These are phyloP conservation scores for Eretmocerus hayati DNA, from an alignment of 2,888 invertebrate species.

Conservation along the genomic window DNA sequence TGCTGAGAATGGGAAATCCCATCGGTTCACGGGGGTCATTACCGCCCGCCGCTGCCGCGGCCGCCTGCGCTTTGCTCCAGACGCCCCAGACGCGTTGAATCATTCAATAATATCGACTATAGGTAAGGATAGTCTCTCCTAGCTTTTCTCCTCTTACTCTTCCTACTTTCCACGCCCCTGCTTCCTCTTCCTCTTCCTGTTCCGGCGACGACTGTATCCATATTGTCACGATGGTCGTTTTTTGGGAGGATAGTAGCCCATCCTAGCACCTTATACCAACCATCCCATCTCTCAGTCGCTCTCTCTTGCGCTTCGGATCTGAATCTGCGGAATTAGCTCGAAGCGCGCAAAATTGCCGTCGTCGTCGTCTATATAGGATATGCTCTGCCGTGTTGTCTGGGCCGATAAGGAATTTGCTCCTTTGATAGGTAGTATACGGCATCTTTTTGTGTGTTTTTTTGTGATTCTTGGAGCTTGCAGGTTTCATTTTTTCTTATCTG, in stretches of 20 bases:
- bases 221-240: background rate
- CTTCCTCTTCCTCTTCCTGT: background rate
- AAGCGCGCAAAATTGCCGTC: conserved; percentile 4
- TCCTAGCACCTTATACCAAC: too few species aligned
- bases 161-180: too few species aligned
- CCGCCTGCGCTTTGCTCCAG: too few species aligned
- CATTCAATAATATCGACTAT: conserved; percentile 20
- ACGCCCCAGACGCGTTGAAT: conserved; percentile 12
- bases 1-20: background rate
- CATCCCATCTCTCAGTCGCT: background rate
- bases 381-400: too few species aligned
- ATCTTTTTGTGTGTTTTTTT: too few species aligned
- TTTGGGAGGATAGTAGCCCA: too few species aligned
- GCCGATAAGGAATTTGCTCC: too few species aligned
- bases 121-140: background rate
- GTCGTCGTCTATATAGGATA: too few species aligned
- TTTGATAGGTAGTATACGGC: too few species aligned
- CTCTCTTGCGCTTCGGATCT: background rate
- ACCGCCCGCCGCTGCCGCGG: too few species aligned
- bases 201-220: background rate
- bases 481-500: too few species aligned
- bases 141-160: background rate
- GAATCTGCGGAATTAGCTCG: conserved; percentile 8
- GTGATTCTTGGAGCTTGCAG: too few species aligned
- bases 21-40: background rate